phyloP scores from a whole-genome alignment of 2,797 vertebrate genomes.

The Erethizon dorsatum region DNA sequence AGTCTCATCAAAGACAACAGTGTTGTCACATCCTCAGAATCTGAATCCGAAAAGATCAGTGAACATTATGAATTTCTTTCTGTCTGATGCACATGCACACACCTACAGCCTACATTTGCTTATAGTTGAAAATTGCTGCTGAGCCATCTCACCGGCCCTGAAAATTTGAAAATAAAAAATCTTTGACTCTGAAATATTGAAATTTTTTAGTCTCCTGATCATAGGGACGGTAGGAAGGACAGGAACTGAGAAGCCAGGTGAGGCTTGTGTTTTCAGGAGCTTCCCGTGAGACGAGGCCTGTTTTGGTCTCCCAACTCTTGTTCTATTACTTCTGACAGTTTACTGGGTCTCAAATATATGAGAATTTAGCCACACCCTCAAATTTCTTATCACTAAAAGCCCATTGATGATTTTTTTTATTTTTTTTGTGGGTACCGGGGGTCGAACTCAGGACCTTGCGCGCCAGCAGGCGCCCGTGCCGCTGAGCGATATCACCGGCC shows the following conservation, averaged over 20 bases:
- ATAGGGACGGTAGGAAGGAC: not conserved
- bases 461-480: too few species aligned
- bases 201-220: not conserved
- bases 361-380: not conserved
- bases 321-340: not conserved
- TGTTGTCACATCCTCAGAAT: not conserved
- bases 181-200: not conserved
- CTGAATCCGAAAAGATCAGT: not conserved
- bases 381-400: not conserved
- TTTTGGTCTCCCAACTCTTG: not conserved
- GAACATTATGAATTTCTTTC: not conserved
- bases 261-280: not conserved
- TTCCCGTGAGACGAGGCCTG: not conserved
- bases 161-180: not conserved
- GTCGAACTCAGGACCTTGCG: too few species aligned
- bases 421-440: not conserved
- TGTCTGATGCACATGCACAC: not conserved
- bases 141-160: too few species aligned
- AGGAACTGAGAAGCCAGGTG: not conserved
- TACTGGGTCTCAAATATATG: not conserved
- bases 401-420: not conserved
- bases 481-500: too few species aligned
- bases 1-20: not conserved
- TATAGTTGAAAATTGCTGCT: not conserved
- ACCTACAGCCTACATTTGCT: not conserved